Percentiles rank a stretch among this genome's conserved stretches.
These are phyloP conservation scores for Pachyramphus minor DNA, from an alignment of 2,113 vertebrate genomes.

Conservation along the genomic window DNA sequence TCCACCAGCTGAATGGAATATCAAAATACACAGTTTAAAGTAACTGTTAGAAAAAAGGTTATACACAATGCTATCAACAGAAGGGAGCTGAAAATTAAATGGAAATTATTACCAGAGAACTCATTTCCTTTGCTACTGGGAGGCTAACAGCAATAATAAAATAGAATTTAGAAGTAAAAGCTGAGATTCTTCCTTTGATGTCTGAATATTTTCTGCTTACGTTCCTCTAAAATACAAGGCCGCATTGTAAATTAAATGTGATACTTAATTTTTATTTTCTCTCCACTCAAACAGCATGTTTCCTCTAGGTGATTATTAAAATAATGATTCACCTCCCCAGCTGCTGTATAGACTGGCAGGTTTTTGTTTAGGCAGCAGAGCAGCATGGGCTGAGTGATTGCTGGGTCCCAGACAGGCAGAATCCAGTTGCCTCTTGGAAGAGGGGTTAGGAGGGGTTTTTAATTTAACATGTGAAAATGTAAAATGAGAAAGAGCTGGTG, in stretches of 20 bases:
- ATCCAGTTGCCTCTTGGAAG: background rate
- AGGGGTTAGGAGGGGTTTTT: background rate
- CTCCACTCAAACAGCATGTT: background rate
- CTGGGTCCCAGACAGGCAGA: background rate
- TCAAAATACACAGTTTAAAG: constrained; percentile 40
- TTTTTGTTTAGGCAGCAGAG: background rate
- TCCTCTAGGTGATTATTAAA: constrained; percentile 14
- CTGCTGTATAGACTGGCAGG: background rate
- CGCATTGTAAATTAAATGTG: constrained; percentile 22
- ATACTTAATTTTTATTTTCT: constrained; percentile 45
- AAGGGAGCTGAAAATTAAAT: constrained; percentile 61
- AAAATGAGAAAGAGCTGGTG: background rate
- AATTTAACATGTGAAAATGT: background rate
- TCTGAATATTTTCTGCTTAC: constrained; percentile 16
- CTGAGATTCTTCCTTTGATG: constrained; percentile 18
- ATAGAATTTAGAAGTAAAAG: constrained; percentile 3
- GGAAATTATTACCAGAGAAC: constrained; percentile 26
- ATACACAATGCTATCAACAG: constrained; percentile 24
- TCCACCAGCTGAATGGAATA: constrained; percentile 22
- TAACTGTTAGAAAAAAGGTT: constrained; percentile 45
- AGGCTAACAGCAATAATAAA: constrained; percentile 45
- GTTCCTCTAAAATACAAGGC: background rate
- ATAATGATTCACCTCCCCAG: background rate
- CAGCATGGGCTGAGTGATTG: background rate
- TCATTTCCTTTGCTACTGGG: constrained; percentile 49